phyloP scores from a whole-genome alignment of 2,888 invertebrate species.

The Carterocephalus palaemon region DNA sequence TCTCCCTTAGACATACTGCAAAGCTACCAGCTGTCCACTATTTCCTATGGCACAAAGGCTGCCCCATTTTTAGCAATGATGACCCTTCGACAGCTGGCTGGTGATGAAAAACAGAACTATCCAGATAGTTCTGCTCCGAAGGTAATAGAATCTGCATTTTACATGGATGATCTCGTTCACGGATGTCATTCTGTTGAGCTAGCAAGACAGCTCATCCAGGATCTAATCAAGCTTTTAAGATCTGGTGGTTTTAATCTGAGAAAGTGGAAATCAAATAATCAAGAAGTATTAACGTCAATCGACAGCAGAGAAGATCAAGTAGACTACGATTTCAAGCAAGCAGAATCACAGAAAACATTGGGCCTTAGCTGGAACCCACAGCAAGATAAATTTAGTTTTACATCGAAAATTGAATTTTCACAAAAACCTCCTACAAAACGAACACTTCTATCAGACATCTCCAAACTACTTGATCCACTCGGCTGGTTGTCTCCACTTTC shows the following conservation, averaged over 20 bases:
- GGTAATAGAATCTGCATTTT: constrained; percentile 15
- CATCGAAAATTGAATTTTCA: too few relatives aligned
- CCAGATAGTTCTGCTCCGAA: too few relatives aligned
- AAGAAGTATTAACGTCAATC: background rate
- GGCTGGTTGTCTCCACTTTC: constrained; percentile 4
- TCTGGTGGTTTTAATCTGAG: constrained; percentile 4
- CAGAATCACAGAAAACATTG: constrained; percentile 20
- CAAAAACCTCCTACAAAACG: too few relatives aligned
- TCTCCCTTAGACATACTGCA: too few relatives aligned
- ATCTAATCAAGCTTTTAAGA: background rate
- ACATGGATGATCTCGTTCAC: constrained; percentile 24
- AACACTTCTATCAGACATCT: constrained; percentile 7
- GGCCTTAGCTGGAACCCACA: too few relatives aligned
- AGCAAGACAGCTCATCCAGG: background rate
- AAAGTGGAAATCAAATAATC: constrained; percentile 1
- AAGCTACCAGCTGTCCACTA: constrained; percentile 12
- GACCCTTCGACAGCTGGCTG: constrained; percentile 28
- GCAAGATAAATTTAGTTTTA: too few relatives aligned
- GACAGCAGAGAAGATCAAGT: too few relatives aligned
- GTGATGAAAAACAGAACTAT: constrained; percentile 26
- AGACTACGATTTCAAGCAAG: constrained; percentile 9
- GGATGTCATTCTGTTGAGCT: background rate
- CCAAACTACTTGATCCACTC: constrained; percentile 9
- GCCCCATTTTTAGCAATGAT: constrained; percentile 32
- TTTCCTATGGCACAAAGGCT: constrained; percentile 29